Conservation (phyloP, 2,113 vertebrate genomes). For the Hucho hucho region DNA sequence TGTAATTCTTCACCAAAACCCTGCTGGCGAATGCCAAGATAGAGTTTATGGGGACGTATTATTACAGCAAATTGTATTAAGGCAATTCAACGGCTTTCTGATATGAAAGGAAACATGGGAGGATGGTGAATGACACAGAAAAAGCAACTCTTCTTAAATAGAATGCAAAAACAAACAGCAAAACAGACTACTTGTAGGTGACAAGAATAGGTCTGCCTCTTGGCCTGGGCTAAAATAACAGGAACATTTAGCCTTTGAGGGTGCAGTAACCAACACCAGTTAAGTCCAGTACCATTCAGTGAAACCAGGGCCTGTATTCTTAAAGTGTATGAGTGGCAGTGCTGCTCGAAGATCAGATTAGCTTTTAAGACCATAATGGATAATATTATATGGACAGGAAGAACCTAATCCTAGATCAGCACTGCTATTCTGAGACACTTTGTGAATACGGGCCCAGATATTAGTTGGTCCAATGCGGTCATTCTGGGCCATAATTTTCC, state of each 20-base stretch:
- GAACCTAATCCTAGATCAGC: too few species aligned
- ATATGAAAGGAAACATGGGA: neutral
- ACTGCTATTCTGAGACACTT: too few species aligned
- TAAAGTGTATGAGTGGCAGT: too few species aligned
- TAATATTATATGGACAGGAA: too few species aligned
- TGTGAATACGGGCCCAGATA: too few species aligned
- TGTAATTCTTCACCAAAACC: neutral
- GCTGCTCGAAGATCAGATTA: too few species aligned
- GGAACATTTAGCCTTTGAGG: neutral
- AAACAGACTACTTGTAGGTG: constrained; percentile 3
- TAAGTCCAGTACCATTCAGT: too few species aligned
- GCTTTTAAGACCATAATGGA: too few species aligned
- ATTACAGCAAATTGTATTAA: neutral
- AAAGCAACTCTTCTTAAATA: neutral
- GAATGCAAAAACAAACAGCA: constrained; percentile 1
- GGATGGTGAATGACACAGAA: neutral
- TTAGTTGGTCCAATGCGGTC: too few species aligned
- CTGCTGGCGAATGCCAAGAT: neutral
- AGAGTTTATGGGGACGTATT: neutral
- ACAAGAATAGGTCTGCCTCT: constrained; percentile 18
- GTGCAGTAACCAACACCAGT: too few species aligned
- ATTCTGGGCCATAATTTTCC: too few species aligned
- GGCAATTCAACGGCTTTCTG: neutral
- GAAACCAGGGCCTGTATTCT: too few species aligned
- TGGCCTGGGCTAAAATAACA: constrained; percentile 3